These are phyloP conservation scores for Lycaena phlaeas DNA, from an alignment of 2,888 invertebrate species.

Conservation along the genomic window DNA sequence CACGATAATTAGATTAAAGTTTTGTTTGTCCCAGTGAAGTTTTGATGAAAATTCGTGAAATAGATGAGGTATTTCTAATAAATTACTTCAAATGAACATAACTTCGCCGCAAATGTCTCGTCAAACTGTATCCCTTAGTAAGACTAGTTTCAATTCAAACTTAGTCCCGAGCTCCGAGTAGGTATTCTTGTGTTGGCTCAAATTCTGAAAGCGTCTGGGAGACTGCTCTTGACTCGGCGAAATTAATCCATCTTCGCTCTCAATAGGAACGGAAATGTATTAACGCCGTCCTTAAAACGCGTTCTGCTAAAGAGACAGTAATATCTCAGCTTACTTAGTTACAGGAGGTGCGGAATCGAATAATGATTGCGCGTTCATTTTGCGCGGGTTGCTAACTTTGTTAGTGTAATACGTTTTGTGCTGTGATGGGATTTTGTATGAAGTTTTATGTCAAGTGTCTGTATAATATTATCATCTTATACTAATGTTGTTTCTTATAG, in stretches of 20 bases:
- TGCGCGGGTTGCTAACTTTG: not conserved
- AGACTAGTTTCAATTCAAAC: conserved; percentile 59
- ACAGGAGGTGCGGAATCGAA: conserved; percentile 6
- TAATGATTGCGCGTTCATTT: conserved; percentile 3
- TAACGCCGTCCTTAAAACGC: conserved; percentile 31
- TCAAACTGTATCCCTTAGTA: conserved; percentile 48
- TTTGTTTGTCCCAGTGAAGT: too few species aligned
- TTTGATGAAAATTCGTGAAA: not conserved
- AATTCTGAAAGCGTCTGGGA: conserved; percentile 47
- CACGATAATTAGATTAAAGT: too few species aligned
- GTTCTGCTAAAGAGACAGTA: conserved; percentile 8
- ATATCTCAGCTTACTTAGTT: conserved; percentile 5
- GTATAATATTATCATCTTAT: too few species aligned
- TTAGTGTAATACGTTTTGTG: not conserved
- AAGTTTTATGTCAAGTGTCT: too few species aligned
- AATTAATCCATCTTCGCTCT: conserved; percentile 61
- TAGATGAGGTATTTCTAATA: conserved; percentile 11
- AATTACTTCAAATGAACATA: conserved; percentile 35
- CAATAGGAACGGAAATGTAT: conserved; percentile 32
- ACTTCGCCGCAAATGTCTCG: conserved; percentile 48
- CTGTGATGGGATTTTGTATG: not conserved
- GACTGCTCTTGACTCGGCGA: conserved; percentile 53
- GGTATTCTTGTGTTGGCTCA: conserved; percentile 40
- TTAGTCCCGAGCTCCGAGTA: conserved; percentile 46
- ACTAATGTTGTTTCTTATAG: too few species aligned